A percentile compares a stretch with the other conserved stretches of the same genome.
Conservation (phyloP, 2,888 invertebrate genomes). For the Macrophya alboannulata region DNA sequence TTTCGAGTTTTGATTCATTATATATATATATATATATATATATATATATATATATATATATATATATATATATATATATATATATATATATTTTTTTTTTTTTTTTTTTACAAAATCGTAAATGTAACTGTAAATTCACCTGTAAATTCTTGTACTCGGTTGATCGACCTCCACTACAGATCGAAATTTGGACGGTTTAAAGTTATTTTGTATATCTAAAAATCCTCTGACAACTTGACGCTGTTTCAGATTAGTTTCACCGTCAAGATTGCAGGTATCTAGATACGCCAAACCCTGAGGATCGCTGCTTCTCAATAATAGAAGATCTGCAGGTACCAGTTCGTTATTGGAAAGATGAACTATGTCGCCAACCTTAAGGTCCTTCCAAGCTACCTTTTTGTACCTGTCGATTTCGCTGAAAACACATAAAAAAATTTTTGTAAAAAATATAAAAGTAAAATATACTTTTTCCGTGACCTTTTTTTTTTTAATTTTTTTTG, state of each 20-base stretch:
- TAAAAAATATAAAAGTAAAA: slow-evolving; percentile 57
- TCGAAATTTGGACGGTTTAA: slow-evolving; percentile 90
- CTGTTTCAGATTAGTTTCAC: slow-evolving; percentile 97
- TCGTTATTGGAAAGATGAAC: slow-evolving; percentile 98
- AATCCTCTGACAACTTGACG: slow-evolving; percentile 92
- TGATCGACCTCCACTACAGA: slow-evolving; percentile 95
- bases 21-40: too few species aligned
- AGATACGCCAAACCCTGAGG: slow-evolving; percentile 94
- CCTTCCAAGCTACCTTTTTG: slow-evolving; percentile 93
- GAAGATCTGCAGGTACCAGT: slow-evolving; percentile 97
- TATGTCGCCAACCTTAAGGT: slow-evolving; percentile 95
- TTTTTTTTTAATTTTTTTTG: background rate
- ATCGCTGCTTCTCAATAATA: slow-evolving; percentile 94
- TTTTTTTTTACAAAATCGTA: background rate
- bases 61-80: too few species aligned
- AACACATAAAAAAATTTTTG: slow-evolving; percentile 65
- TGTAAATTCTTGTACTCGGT: slow-evolving; percentile 97
- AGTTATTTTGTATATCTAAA: slow-evolving; percentile 87
- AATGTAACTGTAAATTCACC: slow-evolving; percentile 78
- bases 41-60: too few species aligned
- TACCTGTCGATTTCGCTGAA: slow-evolving; percentile 91
- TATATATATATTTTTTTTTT: too few species aligned
- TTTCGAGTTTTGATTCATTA: too few species aligned
- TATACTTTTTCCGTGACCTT: too few species aligned
- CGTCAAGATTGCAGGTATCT: slow-evolving; percentile 98